phyloP scores from a whole-genome alignment of 92 coral and sea anemone genomes.

The Meandrina meandrites region DNA sequence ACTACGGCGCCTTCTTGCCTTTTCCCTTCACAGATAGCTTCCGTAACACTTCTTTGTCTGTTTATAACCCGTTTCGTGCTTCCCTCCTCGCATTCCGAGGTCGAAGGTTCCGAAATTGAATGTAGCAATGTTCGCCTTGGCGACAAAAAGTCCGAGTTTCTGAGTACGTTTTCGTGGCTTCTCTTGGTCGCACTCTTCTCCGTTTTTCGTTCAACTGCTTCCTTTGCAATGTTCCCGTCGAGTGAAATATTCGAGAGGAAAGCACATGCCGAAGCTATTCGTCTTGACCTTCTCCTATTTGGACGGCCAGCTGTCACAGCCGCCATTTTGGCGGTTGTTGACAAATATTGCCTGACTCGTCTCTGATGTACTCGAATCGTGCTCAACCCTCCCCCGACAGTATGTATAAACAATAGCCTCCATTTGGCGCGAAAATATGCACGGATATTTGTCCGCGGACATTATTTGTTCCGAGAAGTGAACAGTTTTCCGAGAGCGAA shows the following conservation, averaged over 20 bases:
- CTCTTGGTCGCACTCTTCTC: slow-evolving; percentile 23
- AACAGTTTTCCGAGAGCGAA: too few relatives aligned
- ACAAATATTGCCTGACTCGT: background rate
- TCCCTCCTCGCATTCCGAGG: slow-evolving; percentile 31
- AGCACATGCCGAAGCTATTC: slow-evolving; percentile 85
- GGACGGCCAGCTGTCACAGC: slow-evolving; percentile 73
- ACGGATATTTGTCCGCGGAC: too few relatives aligned
- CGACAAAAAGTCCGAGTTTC: slow-evolving; percentile 30
- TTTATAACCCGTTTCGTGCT: slow-evolving; percentile 18
- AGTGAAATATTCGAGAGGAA: slow-evolving; percentile 93
- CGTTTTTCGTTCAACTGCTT: slow-evolving; percentile 22
- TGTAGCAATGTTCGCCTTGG: slow-evolving; percentile 68
- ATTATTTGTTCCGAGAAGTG: too few relatives aligned
- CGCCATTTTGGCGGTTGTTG: slow-evolving; percentile 79
- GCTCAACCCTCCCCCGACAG: slow-evolving; percentile 1
- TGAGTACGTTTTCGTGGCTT: slow-evolving; percentile 29
- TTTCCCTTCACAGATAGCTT: slow-evolving; percentile 19
- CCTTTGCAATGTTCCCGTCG: slow-evolving; percentile 77
- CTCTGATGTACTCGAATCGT: too few relatives aligned
- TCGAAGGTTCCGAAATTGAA: slow-evolving; percentile 81
- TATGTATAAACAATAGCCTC: too few relatives aligned
- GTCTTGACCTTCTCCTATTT: slow-evolving; percentile 80
- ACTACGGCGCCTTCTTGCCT: slow-evolving; percentile 14
- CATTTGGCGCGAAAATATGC: too few relatives aligned
- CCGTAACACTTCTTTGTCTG: slow-evolving; percentile 29